Evolutionary conservation across 53 echinoderm and acorn worm genomes (phyloP), one percentile per base, ranked within the genome.

Genomic region (Echinarachnius parma): DNA sequence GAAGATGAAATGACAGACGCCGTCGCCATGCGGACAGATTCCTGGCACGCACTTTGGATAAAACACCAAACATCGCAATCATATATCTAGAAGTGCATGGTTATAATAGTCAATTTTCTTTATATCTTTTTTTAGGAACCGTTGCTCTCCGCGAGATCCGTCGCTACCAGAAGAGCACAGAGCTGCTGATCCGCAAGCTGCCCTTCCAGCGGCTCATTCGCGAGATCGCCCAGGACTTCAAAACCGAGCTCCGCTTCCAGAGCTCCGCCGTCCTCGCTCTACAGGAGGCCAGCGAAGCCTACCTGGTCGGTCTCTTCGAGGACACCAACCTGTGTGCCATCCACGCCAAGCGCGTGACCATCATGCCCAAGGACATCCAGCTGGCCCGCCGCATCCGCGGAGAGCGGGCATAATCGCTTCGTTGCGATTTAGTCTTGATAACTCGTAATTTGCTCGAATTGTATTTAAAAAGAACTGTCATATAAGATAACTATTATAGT

Each of bases 141-240:
- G 89, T 89, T 53, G 89, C 89, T 81, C 82, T 90, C 34, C 90
- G 90, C 79, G 90, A 90, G 79, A 90, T 90, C 79, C 86, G 90
- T 75, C 90, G 90, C 65, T 90, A 90, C 82, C 90, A 90, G 86
- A 90, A 90, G 82, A 90, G 90, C 76, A 90, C 90, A n/a, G 90
- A 90, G 79, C 90, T 90, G 11, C 90, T 90, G 50, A 90, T 90
- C 82, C 90, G 90, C 76, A 90, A 90, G 86, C 90, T 90, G 15
- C 90, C 90, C 72, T 90, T 90, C 82, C 90, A 90, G 79, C 86
- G 90, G 26, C 71, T 93, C 48, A 89, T 93, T 64, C 93, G 93
- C 78, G 93, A 93, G 67, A 93, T 93, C 23, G 93, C 93, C 45
- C 93, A 93, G 78, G 93, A 93, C 76, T 93, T 93, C 80, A 91